Evolutionary conservation across 2,113 vertebrate species (phyloP).

Genomic region (Actenoides lindsayi): DNA sequence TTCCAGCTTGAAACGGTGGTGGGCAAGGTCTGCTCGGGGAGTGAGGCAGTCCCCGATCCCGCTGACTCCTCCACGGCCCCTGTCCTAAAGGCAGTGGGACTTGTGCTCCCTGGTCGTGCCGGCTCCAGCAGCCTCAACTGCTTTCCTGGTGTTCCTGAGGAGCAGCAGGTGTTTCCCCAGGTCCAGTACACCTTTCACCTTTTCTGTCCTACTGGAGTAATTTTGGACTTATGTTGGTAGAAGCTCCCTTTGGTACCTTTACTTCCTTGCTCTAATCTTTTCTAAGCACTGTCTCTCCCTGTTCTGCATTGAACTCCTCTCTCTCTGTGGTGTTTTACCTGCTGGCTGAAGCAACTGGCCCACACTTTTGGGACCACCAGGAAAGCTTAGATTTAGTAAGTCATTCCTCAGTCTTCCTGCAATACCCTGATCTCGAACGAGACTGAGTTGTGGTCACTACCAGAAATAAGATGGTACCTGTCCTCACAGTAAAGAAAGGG

Average conservation of each 20-base stretch:
- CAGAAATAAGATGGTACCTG: neutral
- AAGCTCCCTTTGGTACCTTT: neutral
- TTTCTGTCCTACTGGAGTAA: neutral
- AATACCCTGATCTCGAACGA: neutral
- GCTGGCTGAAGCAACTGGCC: neutral
- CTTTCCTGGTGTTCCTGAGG: neutral
- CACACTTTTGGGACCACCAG: neutral
- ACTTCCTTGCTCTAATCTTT: neutral
- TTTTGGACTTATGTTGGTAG: neutral
- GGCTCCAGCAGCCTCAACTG: neutral
- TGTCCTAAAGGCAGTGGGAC: neutral
- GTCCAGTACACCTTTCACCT: neutral
- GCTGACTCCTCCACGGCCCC: neutral
- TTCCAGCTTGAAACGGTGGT: neutral
- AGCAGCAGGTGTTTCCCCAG: neutral
- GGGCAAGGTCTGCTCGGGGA: neutral
- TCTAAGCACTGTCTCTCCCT: neutral
- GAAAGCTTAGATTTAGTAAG: neutral
- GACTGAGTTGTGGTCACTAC: neutral
- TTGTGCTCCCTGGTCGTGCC: neutral
- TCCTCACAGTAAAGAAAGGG: neutral
- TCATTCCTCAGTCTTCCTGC: neutral
- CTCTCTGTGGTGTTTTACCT: neutral
- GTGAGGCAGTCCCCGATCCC: accelerated
- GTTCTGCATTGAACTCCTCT: neutral